Conservation (phyloP, 2,113 vertebrate genomes). For the Dasyurus viverrinus region DNA sequence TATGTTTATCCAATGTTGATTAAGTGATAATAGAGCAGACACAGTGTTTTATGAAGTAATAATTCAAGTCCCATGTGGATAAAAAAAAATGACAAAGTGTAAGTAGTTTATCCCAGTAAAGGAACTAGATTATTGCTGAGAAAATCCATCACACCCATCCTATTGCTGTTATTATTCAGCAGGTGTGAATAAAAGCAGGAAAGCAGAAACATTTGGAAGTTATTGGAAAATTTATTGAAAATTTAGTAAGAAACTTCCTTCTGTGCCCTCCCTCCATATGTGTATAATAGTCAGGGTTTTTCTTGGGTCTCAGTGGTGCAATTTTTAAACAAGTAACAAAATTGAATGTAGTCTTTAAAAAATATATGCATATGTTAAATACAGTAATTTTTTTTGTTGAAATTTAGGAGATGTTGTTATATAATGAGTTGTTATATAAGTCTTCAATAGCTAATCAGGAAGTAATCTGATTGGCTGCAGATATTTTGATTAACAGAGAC, state of each 20-base stretch:
- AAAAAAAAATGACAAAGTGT: constrained; percentile 9
- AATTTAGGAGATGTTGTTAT: not conserved
- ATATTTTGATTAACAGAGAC: constrained; percentile 37
- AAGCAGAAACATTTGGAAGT: constrained; percentile 72
- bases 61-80: constrained; percentile 9
- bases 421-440: constrained; percentile 1
- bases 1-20: not conserved
- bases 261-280: constrained; percentile 43
- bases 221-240: constrained; percentile 71
- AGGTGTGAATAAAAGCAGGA: constrained; percentile 67
- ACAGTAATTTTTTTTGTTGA: constrained; percentile 21
- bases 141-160: not conserved
- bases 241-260: constrained; percentile 21
- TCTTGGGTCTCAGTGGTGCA: constrained; percentile 55
- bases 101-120: constrained; percentile 18
- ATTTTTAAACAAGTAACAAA: constrained; percentile 57
- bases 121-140: constrained; percentile 13
- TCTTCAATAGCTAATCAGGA: constrained; percentile 10
- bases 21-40: constrained; percentile 43
- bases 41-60: constrained; percentile 32
- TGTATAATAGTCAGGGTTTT: constrained; percentile 41
- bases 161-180: constrained; percentile 39
- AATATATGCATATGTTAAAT: constrained; percentile 22
- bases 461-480: constrained; percentile 6
- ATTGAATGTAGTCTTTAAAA: constrained; percentile 29